Evolutionary conservation across 2,113 vertebrate species (phyloP), one percentile per base, ranked within the genome.

Genomic region (Tauraco erythrolophus): DNA sequence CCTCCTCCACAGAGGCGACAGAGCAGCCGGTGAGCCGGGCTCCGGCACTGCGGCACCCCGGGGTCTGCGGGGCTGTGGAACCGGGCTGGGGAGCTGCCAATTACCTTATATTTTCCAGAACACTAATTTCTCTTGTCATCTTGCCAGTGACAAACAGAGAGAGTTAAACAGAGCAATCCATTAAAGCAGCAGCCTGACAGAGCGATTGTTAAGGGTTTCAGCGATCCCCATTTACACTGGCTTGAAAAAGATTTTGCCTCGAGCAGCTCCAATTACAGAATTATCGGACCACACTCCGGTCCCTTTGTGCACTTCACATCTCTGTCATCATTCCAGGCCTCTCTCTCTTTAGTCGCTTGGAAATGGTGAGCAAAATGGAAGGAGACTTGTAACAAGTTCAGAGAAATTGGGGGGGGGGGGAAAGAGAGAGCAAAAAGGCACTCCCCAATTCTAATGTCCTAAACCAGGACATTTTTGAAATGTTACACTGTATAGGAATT

Each of bases 311-410:
- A 79, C 85, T 97, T 95, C 57, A 48, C 94, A 91, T 92, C 95
- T 96, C 94, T 96, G 93, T 96, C 92, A 91, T 90, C 95, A 7
- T 95, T 97, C 97, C 95, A 53, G 28, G 71, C 92, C 89, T 84
- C 84, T 68, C 96, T 97, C 95, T 96, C 88, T 97, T 97, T 96
- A 94, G 96, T 98, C 27, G 75, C 96, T 97, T 97, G 95, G 95
- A 95, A 97, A 97, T 96, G 95, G 96, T 95, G 95, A 97, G 92
- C 81, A 94, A 92, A 98, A 97, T 98, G 96, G 95, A 97, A 97
- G 90, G 85, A 96, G 76, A 70, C 92, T 97, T 97, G 95, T 97
- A 96, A 94, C 84, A 94, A 97, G 89, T 97, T 97, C 94, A 94
- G 94, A 94, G 95, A 97, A 98, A 97, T 91, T 79, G 86, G 88